Evolutionary conservation across 2,797 vertebrate species (phyloP).

Genomic region (Sebastes cheni): DNA sequence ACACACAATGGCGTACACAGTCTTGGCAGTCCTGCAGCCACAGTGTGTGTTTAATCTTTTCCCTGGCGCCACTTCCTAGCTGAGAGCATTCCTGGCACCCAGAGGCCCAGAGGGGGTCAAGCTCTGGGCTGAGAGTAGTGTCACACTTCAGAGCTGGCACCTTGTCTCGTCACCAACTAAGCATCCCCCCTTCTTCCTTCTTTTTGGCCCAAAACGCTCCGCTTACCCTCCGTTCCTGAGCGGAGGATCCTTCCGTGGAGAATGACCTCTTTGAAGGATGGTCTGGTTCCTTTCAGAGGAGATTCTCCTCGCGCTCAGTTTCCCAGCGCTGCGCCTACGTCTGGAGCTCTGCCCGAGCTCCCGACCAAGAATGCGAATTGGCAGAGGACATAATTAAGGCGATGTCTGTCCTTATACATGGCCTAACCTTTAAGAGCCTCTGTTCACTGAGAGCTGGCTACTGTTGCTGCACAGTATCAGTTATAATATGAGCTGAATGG

Average conservation of each 20-base stretch:
- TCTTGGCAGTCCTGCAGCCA: conserved; percentile 49
- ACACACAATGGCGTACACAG: conserved; percentile 44
- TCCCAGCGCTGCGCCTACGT: conserved; percentile 72
- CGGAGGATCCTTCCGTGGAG: conserved; percentile 69
- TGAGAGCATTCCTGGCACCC: conserved; percentile 78
- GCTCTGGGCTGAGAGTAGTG: conserved; percentile 64
- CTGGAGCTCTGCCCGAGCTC: conserved; percentile 64
- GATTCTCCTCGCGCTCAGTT: conserved; percentile 80
- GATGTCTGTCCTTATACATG: conserved; percentile 66
- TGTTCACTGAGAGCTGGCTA: conserved; percentile 38
- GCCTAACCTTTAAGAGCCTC: conserved; percentile 62
- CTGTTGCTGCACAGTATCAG: conserved; percentile 38
- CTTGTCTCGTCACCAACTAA: conserved; percentile 56
- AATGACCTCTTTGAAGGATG: conserved; percentile 79
- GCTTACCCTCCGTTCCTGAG: conserved; percentile 59
- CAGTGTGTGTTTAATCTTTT: conserved; percentile 77
- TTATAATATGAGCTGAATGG: conserved; percentile 33
- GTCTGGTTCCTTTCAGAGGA: conserved; percentile 74
- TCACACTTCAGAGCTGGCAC: conserved; percentile 80
- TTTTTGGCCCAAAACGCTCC: conserved; percentile 52
- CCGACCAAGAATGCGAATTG: conserved; percentile 73
- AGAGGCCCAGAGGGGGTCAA: conserved; percentile 68
- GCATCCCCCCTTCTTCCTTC: conserved; percentile 51
- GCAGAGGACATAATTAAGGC: conserved; percentile 75
- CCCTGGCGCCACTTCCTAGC: conserved; percentile 75